Base-by-base conservation (phyloP, 2,797 vertebrate species). In the Dendrocincla fuliginosa region DNA sequence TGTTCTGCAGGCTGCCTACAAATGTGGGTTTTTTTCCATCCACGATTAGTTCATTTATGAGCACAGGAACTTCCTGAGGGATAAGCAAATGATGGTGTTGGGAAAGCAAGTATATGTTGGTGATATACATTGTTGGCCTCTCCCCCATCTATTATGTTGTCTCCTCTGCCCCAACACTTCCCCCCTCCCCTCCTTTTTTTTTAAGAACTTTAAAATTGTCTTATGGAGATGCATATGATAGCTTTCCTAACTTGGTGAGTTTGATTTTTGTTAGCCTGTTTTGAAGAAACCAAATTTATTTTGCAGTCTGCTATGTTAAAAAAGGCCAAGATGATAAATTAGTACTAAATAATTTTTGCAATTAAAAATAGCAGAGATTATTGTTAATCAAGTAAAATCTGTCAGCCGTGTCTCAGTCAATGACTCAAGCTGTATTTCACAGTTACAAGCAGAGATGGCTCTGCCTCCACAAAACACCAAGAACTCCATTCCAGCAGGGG, bases 211-310 rank as follows among this genome's bases (percentile, higher is more conserved):
- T 15, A 16, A 57, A 59, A n/a, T 35, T 46, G 18, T 16, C 18
- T 19, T 52, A 59, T 69, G 64, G 90, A 35, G 37, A 61, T 79
- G 32, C 50, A 30, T 69, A 15, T 59, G 69, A 59, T 56, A 89
- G 30, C 35, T 90, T 89, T 92, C 44, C 61, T 75, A 87, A 25
- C 46, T 59, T 87, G 35, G 73, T 68, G 10, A 65, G 59, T 60
- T 92, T 83, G 69, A 81, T 71, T 73, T 89, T 74, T 74, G 6
- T 84, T 37, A 61, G n/a, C 25, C 18, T 84, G 2, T 77, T 83
- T 63, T 85, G n/a, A 49, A 86, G 63, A 30, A 23, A 84, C 6
- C 30, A 82, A n/a, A 80, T 74, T 97, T 74, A 68, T 46, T 94
- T 87, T 18, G 44, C 6, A 37, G 14, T 79, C 28, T 86, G 39